A percentile compares a stretch with the other conserved stretches of the same genome.
phyloP scores from a whole-genome alignment of 2,888 invertebrate species.

The Trypoxylon attenuatum region DNA sequence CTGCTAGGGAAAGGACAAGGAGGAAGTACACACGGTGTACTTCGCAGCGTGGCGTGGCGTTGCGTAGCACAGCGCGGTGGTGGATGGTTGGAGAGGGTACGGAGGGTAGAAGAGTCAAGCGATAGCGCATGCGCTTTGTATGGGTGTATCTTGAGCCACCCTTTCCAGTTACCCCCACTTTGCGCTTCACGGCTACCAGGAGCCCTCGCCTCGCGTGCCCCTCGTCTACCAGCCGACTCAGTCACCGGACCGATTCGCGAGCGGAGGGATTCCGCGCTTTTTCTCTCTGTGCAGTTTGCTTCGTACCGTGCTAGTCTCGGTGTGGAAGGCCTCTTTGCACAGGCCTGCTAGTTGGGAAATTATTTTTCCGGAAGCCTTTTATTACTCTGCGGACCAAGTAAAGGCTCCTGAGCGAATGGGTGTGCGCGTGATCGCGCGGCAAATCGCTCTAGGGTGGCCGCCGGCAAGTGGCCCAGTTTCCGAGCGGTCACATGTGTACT shows the following conservation, averaged over 20 bases:
- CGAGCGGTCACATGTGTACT: slow-evolving; percentile 49
- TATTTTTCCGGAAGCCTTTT: too few relatives aligned
- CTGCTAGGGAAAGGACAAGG: slow-evolving; percentile 12
- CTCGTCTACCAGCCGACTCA: slow-evolving; percentile 65
- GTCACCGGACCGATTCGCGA: slow-evolving; percentile 72
- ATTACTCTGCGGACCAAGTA: too few relatives aligned
- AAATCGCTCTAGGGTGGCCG: not conserved
- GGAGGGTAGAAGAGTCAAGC: slow-evolving; percentile 9
- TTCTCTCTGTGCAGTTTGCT: slow-evolving; percentile 43
- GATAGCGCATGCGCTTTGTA: slow-evolving; percentile 65
- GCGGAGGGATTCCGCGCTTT: slow-evolving; percentile 62
- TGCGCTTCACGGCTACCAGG: slow-evolving; percentile 33
- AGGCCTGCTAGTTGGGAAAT: too few relatives aligned
- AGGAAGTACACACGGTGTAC: slow-evolving; percentile 20
- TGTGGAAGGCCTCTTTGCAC: too few relatives aligned
- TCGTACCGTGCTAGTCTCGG: not conserved
- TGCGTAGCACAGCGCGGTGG: not conserved
- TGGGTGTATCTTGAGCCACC: slow-evolving; percentile 68
- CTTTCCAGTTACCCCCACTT: slow-evolving; percentile 54
- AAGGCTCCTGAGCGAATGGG: not conserved
- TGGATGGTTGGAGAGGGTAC: slow-evolving; percentile 12
- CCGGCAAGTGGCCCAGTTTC: slow-evolving; percentile 42
- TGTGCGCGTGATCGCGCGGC: slow-evolving; percentile 1
- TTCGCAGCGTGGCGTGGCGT: slow-evolving; percentile 11
- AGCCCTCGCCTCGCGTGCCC: slow-evolving; percentile 52